A percentile compares a stretch with the other conserved stretches of the same genome.
Evolutionary conservation across 2,113 vertebrate genomes (phyloP).

Genomic region (Elachura formosa): DNA sequence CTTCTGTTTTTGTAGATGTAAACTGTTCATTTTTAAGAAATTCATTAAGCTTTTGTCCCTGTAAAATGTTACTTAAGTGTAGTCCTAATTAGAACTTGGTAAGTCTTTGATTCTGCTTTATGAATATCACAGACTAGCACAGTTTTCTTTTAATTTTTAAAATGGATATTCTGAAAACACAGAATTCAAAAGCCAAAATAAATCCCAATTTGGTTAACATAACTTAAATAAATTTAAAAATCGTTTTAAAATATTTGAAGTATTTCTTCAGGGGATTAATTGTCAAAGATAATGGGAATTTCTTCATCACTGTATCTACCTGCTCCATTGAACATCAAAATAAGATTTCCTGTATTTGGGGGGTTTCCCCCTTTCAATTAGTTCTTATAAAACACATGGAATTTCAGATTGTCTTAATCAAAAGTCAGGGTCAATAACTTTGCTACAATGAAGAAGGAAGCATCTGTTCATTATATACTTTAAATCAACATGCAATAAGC

Average conservation of each 20-base stretch:
- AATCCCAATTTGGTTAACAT: rapidly evolving
- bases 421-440: neutral
- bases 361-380: neutral
- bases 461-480: neutral
- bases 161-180: neutral
- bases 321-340: neutral
- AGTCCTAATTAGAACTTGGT: neutral
- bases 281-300: neutral
- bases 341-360: neutral
- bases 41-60: rapidly evolving
- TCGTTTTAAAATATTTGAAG: neutral
- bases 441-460: neutral
- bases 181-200: neutral
- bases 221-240: neutral
- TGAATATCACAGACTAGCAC: neutral
- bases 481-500: neutral
- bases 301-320: neutral
- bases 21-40: neutral
- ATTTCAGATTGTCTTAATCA: neutral
- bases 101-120: neutral
- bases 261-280: neutral
- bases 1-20: neutral
- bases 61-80: neutral
- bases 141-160: neutral
- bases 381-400: neutral